Base-by-base conservation (phyloP, 53 echinoderm and acorn worm genomes). In the Patiria pectinifera region DNA sequence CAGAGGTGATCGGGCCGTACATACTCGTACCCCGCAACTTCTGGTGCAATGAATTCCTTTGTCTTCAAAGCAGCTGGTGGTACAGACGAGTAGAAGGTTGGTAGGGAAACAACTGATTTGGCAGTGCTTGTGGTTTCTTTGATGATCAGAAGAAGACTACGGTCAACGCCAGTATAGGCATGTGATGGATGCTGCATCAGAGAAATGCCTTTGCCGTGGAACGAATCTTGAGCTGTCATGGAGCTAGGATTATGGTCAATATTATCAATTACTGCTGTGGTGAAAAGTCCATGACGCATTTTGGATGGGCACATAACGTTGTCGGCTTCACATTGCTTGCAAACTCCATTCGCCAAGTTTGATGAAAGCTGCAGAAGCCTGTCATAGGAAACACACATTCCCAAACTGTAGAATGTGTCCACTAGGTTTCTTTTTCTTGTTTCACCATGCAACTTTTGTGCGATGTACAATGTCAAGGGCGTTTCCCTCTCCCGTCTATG, bases 211-310 rank as follows among this genome's bases (percentile, higher is more conserved):
- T 92, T 92, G 63, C 94, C 94, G 49, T 94, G 94, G 47, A 94
- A 94, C 18, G 94, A 94, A 86, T 69, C 91, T 6, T 12, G 79
- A 48, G 91, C 46, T 4, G 91, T 91, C 8, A 78, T 69, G 25
- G 93, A 91, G 62, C 82, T 89, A 4, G 87, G 93, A 62, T 93
- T 94, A 58, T 84, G 91, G 53, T 94, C 94, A 48, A 94, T 91
- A 45, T 94, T 94, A 58, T 94, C 94, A 9, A 80, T 79, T 14
- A 79, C 91, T 19, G 63, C 91, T 9, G 91, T 91, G 9, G 72
- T 94, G 45, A 94, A 94, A 66, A 66, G 79, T 21, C 78, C 24
- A 1, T 66, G 44, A 11, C 61, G 78, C 15, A 94, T 62, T 79
- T 85, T 35, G 35, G 91, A 81, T 8, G 94, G 94, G 62, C 94